phyloP scores from a whole-genome alignment of 2,113 vertebrate genomes.

The Tonatia bakeri region DNA sequence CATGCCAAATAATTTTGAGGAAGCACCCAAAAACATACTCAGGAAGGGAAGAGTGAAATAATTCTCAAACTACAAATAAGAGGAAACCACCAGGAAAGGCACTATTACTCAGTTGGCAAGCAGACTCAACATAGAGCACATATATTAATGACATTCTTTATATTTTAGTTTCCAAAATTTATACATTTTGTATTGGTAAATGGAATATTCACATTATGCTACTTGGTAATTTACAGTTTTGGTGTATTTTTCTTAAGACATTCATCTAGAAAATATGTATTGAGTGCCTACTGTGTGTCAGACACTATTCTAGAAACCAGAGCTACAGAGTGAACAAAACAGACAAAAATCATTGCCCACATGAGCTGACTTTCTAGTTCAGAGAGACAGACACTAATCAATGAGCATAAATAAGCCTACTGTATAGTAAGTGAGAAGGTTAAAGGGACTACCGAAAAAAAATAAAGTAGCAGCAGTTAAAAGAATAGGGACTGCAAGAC shows the following conservation, averaged over 20 bases:
- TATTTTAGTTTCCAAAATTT: constrained; percentile 15
- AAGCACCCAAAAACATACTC: not conserved
- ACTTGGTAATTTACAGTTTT: constrained; percentile 2
- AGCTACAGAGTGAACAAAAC: not conserved
- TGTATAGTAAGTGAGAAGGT: not conserved
- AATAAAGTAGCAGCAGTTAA: not conserved
- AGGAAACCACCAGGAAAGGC: not conserved
- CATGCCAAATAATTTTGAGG: constrained; percentile 28
- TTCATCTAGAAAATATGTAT: not conserved
- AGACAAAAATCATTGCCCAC: not conserved
- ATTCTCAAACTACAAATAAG: constrained; percentile 41
- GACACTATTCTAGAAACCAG: not conserved
- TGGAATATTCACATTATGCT: constrained; percentile 10
- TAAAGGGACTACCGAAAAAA: not conserved
- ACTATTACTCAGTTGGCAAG: not conserved
- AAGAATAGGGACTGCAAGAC: not conserved
- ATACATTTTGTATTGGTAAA: not conserved
- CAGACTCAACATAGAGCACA: not conserved
- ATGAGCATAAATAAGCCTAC: not conserved
- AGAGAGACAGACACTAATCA: not conserved
- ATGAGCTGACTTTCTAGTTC: not conserved
- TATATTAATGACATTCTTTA: not conserved
- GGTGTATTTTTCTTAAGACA: constrained; percentile 23
- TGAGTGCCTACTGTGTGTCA: not conserved
- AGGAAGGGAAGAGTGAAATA: constrained; percentile 16